These are phyloP conservation scores for Macrophya alboannulata DNA, from an alignment of 2,888 invertebrate genomes.

Conservation along the genomic window DNA sequence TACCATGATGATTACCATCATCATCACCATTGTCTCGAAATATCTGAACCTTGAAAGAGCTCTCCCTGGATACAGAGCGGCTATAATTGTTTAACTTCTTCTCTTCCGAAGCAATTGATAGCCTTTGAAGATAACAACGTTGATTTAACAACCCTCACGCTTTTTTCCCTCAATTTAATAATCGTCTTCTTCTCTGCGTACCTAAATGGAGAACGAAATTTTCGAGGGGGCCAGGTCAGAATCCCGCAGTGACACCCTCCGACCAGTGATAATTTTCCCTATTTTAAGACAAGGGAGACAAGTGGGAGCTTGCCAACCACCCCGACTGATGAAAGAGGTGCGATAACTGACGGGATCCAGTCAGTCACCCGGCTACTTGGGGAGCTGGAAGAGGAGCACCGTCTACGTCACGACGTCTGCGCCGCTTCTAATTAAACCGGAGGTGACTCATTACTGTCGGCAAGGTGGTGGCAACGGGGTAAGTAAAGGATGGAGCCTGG, in stretches of 20 bases:
- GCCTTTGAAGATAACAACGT: not conserved
- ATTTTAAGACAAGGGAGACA: constrained; percentile 34
- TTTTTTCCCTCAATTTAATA: not conserved
- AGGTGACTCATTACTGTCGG: constrained; percentile 73
- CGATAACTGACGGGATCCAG: constrained; percentile 47
- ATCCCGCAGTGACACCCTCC: not conserved
- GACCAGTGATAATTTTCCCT: constrained; percentile 29
- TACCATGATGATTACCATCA: not conserved
- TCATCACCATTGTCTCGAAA: not conserved
- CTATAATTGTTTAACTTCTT: not conserved
- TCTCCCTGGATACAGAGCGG: not conserved
- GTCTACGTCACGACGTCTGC: constrained; percentile 61
- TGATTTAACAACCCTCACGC: not conserved
- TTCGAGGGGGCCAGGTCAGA: constrained; percentile 4
- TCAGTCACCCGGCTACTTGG: constrained; percentile 35
- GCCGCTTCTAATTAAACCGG: constrained; percentile 71
- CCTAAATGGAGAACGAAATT: not conserved
- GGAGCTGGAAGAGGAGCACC: constrained; percentile 21
- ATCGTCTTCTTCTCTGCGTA: not conserved
- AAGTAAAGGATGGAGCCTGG: constrained; percentile 6
- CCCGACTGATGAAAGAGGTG: constrained; percentile 48
- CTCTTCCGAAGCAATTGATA: not conserved
- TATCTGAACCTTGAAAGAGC: not conserved
- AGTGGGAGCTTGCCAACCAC: constrained; percentile 8
- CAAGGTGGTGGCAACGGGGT: constrained; percentile 60